Conservation (phyloP, 92 coral and sea anemone genomes). For the Parazoanthus darwini region DNA sequence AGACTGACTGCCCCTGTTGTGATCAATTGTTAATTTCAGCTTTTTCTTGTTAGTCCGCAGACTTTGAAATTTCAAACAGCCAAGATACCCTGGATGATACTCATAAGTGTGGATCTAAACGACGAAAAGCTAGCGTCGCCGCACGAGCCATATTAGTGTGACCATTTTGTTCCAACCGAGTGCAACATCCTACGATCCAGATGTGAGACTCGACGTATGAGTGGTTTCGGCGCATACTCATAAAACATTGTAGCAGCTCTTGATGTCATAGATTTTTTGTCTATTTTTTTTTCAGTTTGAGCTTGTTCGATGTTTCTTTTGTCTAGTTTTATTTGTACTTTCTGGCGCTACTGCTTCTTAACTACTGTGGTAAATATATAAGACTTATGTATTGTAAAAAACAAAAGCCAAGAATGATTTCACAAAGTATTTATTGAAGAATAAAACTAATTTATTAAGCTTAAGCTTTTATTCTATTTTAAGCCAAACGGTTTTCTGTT, state of each 20-base stretch:
- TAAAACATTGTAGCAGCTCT: background rate
- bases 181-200: background rate
- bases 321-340: background rate
- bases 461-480: background rate
- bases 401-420: background rate
- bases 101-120: conserved; percentile 14
- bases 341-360: background rate
- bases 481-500: background rate
- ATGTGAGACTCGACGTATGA: background rate
- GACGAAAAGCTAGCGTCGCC: conserved; percentile 8
- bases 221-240: background rate
- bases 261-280: too few species aligned
- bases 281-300: background rate
- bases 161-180: background rate
- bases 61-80: conserved; percentile 40
- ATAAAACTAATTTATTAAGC: too few species aligned
- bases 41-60: conserved; percentile 28
- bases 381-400: too few species aligned
- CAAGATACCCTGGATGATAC: conserved; percentile 28
- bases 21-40: background rate
- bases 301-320: background rate
- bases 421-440: too few species aligned
- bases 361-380: background rate
- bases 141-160: conserved; percentile 10
- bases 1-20: background rate